Evolutionary conservation across 1,140 invertebrate genomes (phyloP).

Genomic region (Delia radicum): DNA sequence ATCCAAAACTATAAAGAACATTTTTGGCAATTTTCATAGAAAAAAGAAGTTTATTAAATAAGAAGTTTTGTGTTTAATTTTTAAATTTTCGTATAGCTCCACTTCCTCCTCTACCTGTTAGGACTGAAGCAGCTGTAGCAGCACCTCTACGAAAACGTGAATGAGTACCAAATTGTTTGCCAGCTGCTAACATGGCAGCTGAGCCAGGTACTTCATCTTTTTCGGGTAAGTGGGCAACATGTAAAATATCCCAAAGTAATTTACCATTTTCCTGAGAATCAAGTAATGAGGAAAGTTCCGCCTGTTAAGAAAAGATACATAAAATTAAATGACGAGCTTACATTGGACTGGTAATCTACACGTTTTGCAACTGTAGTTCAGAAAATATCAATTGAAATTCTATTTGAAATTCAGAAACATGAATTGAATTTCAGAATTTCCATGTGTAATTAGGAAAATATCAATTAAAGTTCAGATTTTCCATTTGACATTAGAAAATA

Average conservation of each 20-base stretch:
- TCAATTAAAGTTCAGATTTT: no score
- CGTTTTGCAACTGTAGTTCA: no score
- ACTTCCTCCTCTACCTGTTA: neutral
- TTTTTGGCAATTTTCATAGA: no score
- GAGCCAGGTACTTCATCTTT: constrained; percentile 54
- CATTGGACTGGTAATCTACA: neutral
- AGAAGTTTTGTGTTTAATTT: neutral
- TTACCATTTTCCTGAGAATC: constrained; percentile 67
- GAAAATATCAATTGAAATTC: no score
- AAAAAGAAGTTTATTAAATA: neutral
- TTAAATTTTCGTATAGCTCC: constrained; percentile 19
- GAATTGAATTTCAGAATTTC: no score
- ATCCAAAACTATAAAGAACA: neutral
- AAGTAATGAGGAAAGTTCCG: constrained; percentile 67
- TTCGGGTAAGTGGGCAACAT: constrained; percentile 60
- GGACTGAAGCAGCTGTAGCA: constrained; percentile 15
- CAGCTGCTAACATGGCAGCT: constrained; percentile 38
- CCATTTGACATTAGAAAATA: no score
- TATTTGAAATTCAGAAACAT: no score
- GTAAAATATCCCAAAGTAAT: constrained; percentile 64
- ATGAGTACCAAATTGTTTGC: constrained; percentile 42
- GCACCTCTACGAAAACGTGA: constrained; percentile 51
- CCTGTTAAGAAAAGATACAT: constrained; percentile 52
- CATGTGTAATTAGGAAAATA: no score
- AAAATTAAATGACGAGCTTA: neutral